These are phyloP conservation scores for Empis stercorea DNA, from an alignment of 2,888 invertebrate genomes.

Conservation along the genomic window DNA sequence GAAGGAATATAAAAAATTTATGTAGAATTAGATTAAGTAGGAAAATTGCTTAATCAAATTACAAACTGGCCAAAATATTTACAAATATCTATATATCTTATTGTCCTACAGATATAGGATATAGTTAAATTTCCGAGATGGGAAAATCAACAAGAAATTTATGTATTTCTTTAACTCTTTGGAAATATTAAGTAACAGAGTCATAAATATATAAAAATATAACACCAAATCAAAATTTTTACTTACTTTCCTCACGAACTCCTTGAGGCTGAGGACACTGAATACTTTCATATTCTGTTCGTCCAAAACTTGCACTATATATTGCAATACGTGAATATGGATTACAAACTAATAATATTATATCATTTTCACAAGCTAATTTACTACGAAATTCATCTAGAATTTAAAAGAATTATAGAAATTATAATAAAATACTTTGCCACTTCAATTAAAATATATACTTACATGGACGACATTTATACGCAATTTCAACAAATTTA, in stretches of 20 bases:
- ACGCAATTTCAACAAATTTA: slow-evolving; percentile 90
- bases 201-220: no score
- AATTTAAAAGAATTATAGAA: slow-evolving; percentile 21
- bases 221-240: neutral
- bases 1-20: no score
- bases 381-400: slow-evolving; percentile 91
- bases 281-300: slow-evolving; percentile 78
- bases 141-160: no score
- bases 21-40: no score
- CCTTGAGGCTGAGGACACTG: slow-evolving; percentile 80
- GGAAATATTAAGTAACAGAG: no score
- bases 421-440: neutral
- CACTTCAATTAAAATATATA: slow-evolving; percentile 20
- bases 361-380: slow-evolving; percentile 85
- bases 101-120: no score
- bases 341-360: slow-evolving; percentile 76
- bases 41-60: no score
- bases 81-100: no score
- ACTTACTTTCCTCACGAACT: slow-evolving; percentile 79
- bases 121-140: no score
- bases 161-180: no score
- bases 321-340: slow-evolving; percentile 80
- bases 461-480: slow-evolving; percentile 96
- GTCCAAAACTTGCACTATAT: slow-evolving; percentile 87
- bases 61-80: no score